Conservation (phyloP, 2,113 vertebrate genomes). For the Australoheros scitulus region DNA sequence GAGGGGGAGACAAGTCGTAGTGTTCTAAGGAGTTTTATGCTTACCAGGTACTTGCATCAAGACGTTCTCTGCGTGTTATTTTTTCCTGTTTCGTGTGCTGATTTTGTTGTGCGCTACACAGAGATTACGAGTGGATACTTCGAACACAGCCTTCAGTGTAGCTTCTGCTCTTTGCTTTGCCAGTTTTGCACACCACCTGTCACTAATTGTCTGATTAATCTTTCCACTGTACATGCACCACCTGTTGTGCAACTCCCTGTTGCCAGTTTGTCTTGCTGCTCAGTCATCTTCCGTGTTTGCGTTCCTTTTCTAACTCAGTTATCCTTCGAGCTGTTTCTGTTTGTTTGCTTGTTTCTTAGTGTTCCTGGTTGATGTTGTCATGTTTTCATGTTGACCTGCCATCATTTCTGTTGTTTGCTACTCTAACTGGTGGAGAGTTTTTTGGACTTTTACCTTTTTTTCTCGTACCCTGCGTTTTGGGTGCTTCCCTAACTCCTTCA, state of each 20-base stretch:
- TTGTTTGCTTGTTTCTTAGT: not conserved
- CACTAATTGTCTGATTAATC: not conserved
- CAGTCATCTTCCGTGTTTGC: not conserved
- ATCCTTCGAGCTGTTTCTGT: not conserved
- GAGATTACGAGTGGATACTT: not conserved
- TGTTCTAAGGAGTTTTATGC: not conserved
- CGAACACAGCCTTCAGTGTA: not conserved
- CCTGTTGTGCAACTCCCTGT: not conserved
- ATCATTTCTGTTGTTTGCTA: not conserved
- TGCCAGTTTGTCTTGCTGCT: not conserved
- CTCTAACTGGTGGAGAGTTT: not conserved
- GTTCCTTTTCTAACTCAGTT: not conserved
- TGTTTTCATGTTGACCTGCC: not conserved
- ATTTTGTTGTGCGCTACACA: not conserved
- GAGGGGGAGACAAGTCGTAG: not conserved
- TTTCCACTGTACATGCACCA: not conserved
- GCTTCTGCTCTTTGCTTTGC: not conserved
- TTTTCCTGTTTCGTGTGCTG: not conserved
- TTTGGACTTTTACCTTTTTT: not conserved
- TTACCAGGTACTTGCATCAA: not conserved
- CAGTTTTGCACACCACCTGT: constrained; percentile 1
- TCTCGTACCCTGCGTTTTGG: not conserved
- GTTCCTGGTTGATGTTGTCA: no score
- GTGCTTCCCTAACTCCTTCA: not conserved
- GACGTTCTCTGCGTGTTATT: not conserved